Percentiles rank a stretch among this genome's conserved stretches.
These are phyloP conservation scores for Temnothorax ravouxi DNA, from an alignment of 2,888 invertebrate species.

Conservation along the genomic window DNA sequence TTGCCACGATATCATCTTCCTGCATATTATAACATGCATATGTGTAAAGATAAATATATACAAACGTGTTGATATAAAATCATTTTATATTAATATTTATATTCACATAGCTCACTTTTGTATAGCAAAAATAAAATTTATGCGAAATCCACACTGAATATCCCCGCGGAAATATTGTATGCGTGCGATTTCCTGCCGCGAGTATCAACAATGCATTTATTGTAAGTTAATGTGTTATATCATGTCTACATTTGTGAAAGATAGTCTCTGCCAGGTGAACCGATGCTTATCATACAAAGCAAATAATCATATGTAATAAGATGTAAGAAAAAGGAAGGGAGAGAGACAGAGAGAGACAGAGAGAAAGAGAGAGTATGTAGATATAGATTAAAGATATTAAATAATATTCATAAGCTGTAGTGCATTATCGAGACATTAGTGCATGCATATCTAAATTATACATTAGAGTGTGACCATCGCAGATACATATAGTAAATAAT, in stretches of 20 bases:
- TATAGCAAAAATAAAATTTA: neutral
- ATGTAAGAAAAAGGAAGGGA: neutral
- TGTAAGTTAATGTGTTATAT: neutral
- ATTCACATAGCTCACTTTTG: neutral
- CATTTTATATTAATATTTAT: neutral
- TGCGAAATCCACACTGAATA: neutral
- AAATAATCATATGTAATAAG: constrained; percentile 4
- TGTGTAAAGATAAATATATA: neutral
- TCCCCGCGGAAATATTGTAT: neutral
- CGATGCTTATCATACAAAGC: neutral
- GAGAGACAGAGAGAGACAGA: neutral
- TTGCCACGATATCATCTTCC: neutral
- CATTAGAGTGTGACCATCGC: neutral
- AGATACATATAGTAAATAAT: neutral
- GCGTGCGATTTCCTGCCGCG: neutral
- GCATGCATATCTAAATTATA: neutral
- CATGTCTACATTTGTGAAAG: neutral
- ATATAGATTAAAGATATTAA: neutral
- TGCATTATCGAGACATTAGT: neutral
- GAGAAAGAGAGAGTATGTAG: neutral
- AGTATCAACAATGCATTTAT: neutral
- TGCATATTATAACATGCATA: neutral
- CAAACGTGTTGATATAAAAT: neutral
- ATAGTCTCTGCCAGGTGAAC: neutral
- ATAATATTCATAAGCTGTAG: neutral